Evolutionary conservation across 1,140 invertebrate genomes (phyloP).

Genomic region (Drosophila rufa): DNA sequence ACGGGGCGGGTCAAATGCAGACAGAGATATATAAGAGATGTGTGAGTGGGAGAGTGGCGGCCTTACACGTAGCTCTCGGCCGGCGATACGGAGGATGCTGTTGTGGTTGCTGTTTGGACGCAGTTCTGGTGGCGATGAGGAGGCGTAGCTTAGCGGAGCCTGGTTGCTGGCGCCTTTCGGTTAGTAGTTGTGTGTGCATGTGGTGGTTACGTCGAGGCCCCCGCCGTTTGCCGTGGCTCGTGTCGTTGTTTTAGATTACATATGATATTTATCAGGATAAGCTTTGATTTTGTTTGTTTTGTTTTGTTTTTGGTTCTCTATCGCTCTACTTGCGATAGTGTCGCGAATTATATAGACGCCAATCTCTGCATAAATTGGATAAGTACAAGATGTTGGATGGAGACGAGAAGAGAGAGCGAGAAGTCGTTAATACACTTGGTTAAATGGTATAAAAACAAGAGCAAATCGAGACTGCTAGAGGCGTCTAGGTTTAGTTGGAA

Average conservation of each 20-base stretch:
- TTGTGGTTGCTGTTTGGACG: conserved; percentile 3
- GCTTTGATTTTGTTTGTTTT: conserved; percentile 10
- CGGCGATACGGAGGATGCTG: conserved; percentile 16
- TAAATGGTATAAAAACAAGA: conserved; percentile 14
- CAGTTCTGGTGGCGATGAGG: conserved; percentile 29
- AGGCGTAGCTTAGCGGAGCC: conserved; percentile 9
- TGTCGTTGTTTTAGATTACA: conserved; percentile 44
- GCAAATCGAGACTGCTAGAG: conserved; percentile 9
- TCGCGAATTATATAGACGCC: conserved; percentile 83
- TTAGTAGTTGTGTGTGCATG: conserved; percentile 65
- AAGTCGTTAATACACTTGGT: conserved; percentile 63
- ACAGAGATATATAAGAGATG: conserved; percentile 21
- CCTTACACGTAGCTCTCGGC: conserved; percentile 73
- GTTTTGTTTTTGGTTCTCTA: conserved; percentile 25
- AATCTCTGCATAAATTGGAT: conserved; percentile 76
- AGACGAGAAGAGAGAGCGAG: conserved; percentile 74
- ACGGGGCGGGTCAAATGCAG: conserved; percentile 27
- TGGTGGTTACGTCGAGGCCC: conserved; percentile 48
- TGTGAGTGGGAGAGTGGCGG: conserved; percentile 51
- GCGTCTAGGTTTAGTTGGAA: not conserved
- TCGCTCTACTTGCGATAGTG: conserved; percentile 77
- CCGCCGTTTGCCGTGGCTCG: conserved; percentile 37
- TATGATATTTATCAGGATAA: conserved; percentile 41
- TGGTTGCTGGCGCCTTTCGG: conserved; percentile 39
- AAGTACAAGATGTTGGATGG: conserved; percentile 49